Percentiles rank a stretch among this genome's conserved stretches.
Evolutionary conservation across 2,113 vertebrate species (phyloP).

Genomic region (Bubalus kerabau): DNA sequence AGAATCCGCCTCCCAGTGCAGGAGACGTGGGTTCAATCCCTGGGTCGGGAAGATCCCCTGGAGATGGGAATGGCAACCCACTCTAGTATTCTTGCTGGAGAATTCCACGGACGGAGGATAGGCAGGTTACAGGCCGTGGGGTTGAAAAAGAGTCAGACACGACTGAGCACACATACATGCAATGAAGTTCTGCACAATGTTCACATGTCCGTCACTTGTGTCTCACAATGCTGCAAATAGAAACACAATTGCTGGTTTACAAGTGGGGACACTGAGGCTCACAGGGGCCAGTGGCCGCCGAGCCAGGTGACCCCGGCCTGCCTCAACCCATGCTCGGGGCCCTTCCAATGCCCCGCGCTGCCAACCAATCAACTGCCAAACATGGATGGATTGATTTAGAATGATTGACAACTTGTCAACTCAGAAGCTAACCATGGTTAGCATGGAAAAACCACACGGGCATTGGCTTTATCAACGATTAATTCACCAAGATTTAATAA

Average conservation of each 20-base stretch:
- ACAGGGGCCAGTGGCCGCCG: neutral
- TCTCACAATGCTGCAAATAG: neutral
- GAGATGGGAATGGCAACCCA: neutral
- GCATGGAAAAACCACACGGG: fast-evolving
- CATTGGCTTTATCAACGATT: fast-evolving
- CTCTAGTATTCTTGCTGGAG: neutral
- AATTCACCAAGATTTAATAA: neutral
- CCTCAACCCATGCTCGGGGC: fast-evolving
- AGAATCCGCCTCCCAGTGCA: neutral
- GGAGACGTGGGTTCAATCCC: neutral
- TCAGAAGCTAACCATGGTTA: fast-evolving
- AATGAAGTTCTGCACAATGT: neutral
- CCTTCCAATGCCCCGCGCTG: fast-evolving
- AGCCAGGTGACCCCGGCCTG: neutral
- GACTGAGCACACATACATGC: fast-evolving
- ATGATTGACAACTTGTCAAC: fast-evolving
- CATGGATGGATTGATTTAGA: fast-evolving
- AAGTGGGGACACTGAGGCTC: neutral
- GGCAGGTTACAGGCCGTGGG: neutral
- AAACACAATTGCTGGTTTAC: fast-evolving
- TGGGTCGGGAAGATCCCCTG: neutral
- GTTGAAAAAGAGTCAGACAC: fast-evolving
- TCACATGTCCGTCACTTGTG: neutral
- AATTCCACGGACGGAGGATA: neutral
- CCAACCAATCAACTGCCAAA: fast-evolving